These are phyloP conservation scores for Drosophila parabipectinata DNA, from an alignment of 1,140 invertebrate species.

Conservation along the genomic window DNA sequence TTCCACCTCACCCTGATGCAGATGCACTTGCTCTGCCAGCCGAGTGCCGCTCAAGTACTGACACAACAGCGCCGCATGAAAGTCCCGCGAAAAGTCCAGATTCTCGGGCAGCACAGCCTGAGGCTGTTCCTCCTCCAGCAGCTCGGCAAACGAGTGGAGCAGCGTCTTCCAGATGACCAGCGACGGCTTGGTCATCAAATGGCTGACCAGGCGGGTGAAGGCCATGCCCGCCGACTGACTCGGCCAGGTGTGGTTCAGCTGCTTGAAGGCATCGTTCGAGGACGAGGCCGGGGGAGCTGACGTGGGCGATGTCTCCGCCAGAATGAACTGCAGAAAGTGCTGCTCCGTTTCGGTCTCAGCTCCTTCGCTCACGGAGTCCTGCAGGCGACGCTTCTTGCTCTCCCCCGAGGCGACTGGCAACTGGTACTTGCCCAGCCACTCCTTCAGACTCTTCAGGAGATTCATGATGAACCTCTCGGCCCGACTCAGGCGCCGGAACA, in stretches of 20 bases:
- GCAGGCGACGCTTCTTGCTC: not conserved
- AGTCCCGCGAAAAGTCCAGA: conserved; percentile 57
- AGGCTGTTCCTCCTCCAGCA: conserved; percentile 30
- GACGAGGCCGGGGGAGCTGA: not conserved
- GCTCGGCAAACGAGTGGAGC: conserved; percentile 59
- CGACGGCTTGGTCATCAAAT: conserved; percentile 73
- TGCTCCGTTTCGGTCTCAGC: not conserved
- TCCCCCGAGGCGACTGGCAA: conserved; percentile 2
- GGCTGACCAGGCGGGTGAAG: conserved; percentile 64
- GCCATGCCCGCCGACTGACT: conserved; percentile 55
- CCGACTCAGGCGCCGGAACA: conserved; percentile 70
- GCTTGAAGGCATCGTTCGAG: conserved; percentile 24
- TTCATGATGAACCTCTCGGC: conserved; percentile 73
- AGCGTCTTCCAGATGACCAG: conserved; percentile 79
- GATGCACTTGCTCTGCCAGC: conserved; percentile 66
- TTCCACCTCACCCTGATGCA: conserved; percentile 39
- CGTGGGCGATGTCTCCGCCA: not conserved
- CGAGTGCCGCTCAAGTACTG: conserved; percentile 73
- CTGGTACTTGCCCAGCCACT: conserved; percentile 49
- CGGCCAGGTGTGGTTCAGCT: conserved; percentile 67
- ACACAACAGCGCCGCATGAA: conserved; percentile 64
- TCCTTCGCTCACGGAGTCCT: not conserved
- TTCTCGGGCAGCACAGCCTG: conserved; percentile 25
- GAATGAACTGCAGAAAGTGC: conserved; percentile 20
- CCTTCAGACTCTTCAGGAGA: conserved; percentile 60